Percentiles rank a stretch among this genome's conserved stretches.
Evolutionary conservation across 1,140 invertebrate genomes (phyloP).

Genomic region (Achroia grisella): DNA sequence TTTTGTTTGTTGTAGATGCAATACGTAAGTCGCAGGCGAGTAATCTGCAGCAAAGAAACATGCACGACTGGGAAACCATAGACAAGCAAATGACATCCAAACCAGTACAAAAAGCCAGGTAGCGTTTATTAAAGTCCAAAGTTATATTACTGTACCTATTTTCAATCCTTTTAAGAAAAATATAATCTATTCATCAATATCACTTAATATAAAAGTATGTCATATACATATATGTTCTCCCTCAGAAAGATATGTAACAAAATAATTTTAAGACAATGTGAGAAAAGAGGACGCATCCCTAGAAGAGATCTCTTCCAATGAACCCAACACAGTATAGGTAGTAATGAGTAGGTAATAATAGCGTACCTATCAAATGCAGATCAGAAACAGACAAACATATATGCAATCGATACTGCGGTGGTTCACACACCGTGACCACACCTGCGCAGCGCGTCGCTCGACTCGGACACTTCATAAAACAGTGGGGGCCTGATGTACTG

Average conservation of each 20-base stretch:
- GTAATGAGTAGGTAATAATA: no score
- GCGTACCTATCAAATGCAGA: no score
- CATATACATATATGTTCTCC: no score
- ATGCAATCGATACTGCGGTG: slow-evolving; percentile 82
- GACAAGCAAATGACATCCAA: slow-evolving; percentile 44
- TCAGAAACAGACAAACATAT: slow-evolving; percentile 71
- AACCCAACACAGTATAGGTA: no score
- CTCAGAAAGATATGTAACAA: no score
- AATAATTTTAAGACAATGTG: no score
- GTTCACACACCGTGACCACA: slow-evolving; percentile 80
- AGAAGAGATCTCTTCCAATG: no score
- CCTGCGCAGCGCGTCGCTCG: slow-evolving; percentile 77
- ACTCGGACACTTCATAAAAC: slow-evolving; percentile 75
- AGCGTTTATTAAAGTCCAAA: not conserved
- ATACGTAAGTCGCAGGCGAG: slow-evolving; percentile 74
- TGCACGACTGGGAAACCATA: slow-evolving; percentile 62
- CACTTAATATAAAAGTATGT: no score
- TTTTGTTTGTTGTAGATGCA: slow-evolving; percentile 29
- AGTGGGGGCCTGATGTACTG: slow-evolving; percentile 76
- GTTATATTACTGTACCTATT: no score
- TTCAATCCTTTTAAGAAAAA: no score
- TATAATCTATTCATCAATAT: no score
- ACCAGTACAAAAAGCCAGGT: slow-evolving; percentile 32
- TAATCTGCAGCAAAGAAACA: slow-evolving; percentile 53
- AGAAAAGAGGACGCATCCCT: no score